These are phyloP conservation scores for Chelonus formosanus DNA, from an alignment of 2,888 invertebrate genomes.

Conservation along the genomic window DNA sequence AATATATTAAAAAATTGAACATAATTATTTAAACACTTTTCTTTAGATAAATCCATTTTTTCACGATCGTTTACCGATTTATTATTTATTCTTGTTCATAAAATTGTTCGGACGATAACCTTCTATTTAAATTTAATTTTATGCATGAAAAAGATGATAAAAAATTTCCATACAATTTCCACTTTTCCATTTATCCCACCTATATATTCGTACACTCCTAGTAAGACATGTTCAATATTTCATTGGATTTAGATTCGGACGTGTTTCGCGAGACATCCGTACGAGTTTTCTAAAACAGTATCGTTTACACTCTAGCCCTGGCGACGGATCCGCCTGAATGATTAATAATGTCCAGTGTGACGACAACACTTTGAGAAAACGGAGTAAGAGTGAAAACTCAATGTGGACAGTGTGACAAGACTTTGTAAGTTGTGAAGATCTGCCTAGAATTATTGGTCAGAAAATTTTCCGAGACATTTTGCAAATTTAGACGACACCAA, in stretches of 20 bases:
- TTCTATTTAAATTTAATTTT: too few species aligned
- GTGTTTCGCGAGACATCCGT: slow-evolving; percentile 53
- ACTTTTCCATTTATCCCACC: too few species aligned
- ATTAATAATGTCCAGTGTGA: slow-evolving; percentile 51
- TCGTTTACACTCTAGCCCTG: slow-evolving; percentile 58
- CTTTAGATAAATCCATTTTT: too few species aligned
- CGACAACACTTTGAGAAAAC: slow-evolving; percentile 16
- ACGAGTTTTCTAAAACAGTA: slow-evolving; percentile 58
- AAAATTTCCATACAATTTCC: too few species aligned
- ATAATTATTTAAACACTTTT: too few species aligned
- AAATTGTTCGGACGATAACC: too few species aligned
- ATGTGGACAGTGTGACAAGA: not conserved
- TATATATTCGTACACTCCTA: slow-evolving; percentile 8
- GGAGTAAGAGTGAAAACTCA: slow-evolving; percentile 11
- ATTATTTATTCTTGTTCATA: too few species aligned
- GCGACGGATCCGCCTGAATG: slow-evolving; percentile 60
- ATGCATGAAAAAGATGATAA: too few species aligned
- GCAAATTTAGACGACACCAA: slow-evolving; percentile 24
- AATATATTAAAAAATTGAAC: too few species aligned
- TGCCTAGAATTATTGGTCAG: slow-evolving; percentile 30
- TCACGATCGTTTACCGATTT: too few species aligned
- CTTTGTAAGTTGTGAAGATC: slow-evolving; percentile 2
- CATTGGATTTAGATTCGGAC: slow-evolving; percentile 63
- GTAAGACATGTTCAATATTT: slow-evolving; percentile 56
- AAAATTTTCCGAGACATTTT: slow-evolving; percentile 26